Evolutionary conservation across 2,888 invertebrate genomes (phyloP), one percentile per base, ranked within the genome.

Genomic region (Melieria omissa): DNA sequence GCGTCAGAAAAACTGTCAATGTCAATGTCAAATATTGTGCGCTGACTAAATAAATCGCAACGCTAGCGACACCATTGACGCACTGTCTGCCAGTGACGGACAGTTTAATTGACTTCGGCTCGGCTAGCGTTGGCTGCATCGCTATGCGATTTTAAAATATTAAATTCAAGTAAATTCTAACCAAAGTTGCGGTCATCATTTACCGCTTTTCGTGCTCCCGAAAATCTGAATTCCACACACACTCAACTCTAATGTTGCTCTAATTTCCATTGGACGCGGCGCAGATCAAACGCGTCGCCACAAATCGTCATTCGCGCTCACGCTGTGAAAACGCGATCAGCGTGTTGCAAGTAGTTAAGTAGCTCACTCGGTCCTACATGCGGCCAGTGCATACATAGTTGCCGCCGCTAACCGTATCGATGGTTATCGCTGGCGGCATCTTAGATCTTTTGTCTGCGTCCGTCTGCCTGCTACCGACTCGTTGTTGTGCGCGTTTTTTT

Each of bases 231-330:
- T 44, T 69, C 45, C 44, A 68, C 61, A 60, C 61, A 29, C 60
- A 62, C 61, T 42, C 12, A 45, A 49, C 29, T 45, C 42, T 61
- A 61, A 60, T 44, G 54, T 62, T 69, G 62, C 55, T 69, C 69
- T 54, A 69, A 54, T 69, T 69, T 55, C 62, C 44, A 63, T 62
- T 16, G 62, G 45, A 54, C 45, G 62, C 69, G 69, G 55, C 9
- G 46, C 46, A 69, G 62, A 69, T 69, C 62, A 69, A 69, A 69
- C 44, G 52, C 60, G 8, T 44, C 60, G 29, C 29, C 29, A 29
- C 29, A 29, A 29, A 29, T 29, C 29, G 29, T 29, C 29, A 29
- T 29, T 29, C 29, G 29, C 29, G 29, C 29, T 2, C 29, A 29
- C 29, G 29, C 29, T 29, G 29, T 29, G 29, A 29, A 29, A 29